These are phyloP conservation scores for Pipa parva DNA, from an alignment of 2,113 vertebrate genomes.

Conservation along the genomic window DNA sequence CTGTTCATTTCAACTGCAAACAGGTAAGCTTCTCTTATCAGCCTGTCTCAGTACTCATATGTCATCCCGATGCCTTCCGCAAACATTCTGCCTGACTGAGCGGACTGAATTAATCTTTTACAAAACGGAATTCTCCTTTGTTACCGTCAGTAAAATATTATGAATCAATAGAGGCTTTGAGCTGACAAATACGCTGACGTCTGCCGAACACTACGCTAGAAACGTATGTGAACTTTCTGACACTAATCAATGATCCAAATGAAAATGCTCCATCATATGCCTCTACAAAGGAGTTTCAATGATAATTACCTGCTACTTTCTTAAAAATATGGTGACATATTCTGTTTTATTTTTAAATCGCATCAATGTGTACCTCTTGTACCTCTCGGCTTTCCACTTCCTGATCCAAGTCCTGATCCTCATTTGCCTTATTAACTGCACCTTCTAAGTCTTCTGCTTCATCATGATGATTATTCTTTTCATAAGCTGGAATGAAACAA, in stretches of 20 bases:
- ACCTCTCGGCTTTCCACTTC: constrained; percentile 50
- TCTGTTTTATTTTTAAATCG: neutral
- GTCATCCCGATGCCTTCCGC: neutral
- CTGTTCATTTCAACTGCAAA: too few species aligned
- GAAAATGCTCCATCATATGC: constrained; percentile 9
- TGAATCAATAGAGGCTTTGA: neutral
- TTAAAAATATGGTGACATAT: neutral
- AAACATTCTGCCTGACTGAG: neutral
- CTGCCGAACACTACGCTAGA: neutral
- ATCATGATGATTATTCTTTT: constrained; percentile 61
- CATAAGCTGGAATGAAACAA: constrained; percentile 56
- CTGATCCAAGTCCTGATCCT: constrained; percentile 52
- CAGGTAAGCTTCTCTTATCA: neutral
- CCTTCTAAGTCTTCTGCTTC: constrained; percentile 61
- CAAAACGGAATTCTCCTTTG: neutral
- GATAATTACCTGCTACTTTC: neutral
- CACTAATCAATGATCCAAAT: constrained; percentile 12
- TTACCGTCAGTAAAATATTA: constrained; percentile 5
- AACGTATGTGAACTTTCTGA: neutral
- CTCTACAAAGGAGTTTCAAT: neutral
- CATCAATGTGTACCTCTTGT: constrained; percentile 1
- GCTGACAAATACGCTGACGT: neutral
- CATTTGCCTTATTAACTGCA: constrained; percentile 55
- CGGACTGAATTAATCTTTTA: constrained; percentile 3
- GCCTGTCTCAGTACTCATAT: neutral